These are phyloP conservation scores for Otus scops DNA, from an alignment of 2,797 vertebrate species.

Conservation along the genomic window DNA sequence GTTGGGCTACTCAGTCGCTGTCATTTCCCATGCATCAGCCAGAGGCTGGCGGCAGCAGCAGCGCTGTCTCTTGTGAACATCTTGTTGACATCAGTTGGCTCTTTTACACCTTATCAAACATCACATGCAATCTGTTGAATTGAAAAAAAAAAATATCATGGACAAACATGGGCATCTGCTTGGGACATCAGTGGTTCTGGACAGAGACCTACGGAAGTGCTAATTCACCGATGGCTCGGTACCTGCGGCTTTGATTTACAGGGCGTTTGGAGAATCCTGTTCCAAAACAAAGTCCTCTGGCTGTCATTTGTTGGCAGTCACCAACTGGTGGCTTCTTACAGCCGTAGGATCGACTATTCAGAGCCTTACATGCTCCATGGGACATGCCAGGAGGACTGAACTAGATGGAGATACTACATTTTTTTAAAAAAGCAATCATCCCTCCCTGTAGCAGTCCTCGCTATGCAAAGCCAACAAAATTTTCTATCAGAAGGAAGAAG, in stretches of 20 bases:
- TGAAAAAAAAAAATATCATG: background rate
- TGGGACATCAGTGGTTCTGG: background rate
- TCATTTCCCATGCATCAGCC: background rate
- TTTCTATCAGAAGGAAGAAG: background rate
- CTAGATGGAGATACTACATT: background rate
- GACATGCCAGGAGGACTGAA: background rate
- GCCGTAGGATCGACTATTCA: accelerated
- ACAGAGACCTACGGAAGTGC: background rate
- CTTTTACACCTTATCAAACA: background rate
- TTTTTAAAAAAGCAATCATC: accelerated
- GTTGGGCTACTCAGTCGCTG: accelerated
- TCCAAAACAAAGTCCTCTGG: background rate
- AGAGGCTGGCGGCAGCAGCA: background rate
- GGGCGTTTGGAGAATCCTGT: accelerated
- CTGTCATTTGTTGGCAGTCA: background rate
- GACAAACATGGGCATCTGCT: accelerated
- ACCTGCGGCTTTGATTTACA: background rate
- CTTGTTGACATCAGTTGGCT: too few relatives aligned
- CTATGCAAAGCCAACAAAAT: background rate
- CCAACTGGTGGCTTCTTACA: background rate
- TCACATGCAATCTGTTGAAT: background rate
- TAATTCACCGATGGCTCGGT: background rate
- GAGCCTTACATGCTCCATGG: accelerated
- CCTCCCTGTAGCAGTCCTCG: too few relatives aligned
- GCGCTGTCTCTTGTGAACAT: background rate